Evolutionary conservation across 2,797 vertebrate species (phyloP).

Genomic region (Falco biarmicus): DNA sequence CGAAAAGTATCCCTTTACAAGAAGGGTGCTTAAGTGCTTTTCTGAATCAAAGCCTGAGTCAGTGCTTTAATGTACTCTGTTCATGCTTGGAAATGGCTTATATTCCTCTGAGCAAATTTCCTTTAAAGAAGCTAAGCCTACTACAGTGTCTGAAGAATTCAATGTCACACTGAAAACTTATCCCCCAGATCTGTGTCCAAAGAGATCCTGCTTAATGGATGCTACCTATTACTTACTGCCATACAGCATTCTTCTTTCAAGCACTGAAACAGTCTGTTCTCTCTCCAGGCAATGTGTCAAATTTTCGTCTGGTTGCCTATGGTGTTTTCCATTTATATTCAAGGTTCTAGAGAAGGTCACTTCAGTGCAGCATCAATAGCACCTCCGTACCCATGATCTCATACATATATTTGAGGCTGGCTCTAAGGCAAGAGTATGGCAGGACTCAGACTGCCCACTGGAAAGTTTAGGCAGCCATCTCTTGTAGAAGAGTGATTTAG

Average conservation of each 20-base stretch:
- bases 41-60: slow-evolving; percentile 71
- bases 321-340: slow-evolving; percentile 52
- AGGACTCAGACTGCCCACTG: not conserved
- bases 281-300: slow-evolving; percentile 30
- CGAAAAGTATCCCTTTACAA: slow-evolving; percentile 58
- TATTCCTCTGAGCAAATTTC: slow-evolving; percentile 60
- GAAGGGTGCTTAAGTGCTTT: slow-evolving; percentile 71
- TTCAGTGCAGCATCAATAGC: slow-evolving; percentile 29
- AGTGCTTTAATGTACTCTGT: slow-evolving; percentile 58
- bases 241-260: not conserved
- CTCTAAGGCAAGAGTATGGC: not conserved
- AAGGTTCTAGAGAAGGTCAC: slow-evolving; percentile 55
- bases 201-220: slow-evolving; percentile 66
- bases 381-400: slow-evolving; percentile 1
- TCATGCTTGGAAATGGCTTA: slow-evolving; percentile 63
- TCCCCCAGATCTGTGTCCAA: slow-evolving; percentile 56
- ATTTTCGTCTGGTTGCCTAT: slow-evolving; percentile 15
- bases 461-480: slow-evolving; percentile 6
- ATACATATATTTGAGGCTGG: not conserved
- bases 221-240: slow-evolving; percentile 57
- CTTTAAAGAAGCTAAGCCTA: slow-evolving; percentile 51
- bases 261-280: slow-evolving; percentile 52
- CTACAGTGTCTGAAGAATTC: slow-evolving; percentile 66
- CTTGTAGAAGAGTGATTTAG: not conserved
- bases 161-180: slow-evolving; percentile 67